A percentile compares a stretch with the other conserved stretches of the same genome.
Evolutionary conservation across 2,797 vertebrate genomes (phyloP).

Genomic region (Luscinia megarhynchos): DNA sequence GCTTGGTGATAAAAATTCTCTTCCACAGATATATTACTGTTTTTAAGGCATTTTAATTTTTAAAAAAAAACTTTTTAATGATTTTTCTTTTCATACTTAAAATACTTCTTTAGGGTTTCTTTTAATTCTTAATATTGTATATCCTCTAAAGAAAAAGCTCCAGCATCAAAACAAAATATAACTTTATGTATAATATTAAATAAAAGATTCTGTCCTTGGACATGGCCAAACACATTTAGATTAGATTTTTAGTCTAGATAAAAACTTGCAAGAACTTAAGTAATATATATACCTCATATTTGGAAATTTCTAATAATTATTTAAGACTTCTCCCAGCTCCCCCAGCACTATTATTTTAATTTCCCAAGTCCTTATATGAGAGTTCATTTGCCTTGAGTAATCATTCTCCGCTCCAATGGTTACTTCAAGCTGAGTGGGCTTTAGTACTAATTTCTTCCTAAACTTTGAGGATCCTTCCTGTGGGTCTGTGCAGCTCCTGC

Average conservation of each 20-base stretch:
- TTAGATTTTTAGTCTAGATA: not conserved
- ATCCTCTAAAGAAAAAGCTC: not conserved
- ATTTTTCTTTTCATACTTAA: not conserved
- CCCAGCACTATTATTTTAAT: constrained; percentile 15
- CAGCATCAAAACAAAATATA: not conserved
- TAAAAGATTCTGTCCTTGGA: not conserved
- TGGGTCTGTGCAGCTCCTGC: constrained; percentile 21
- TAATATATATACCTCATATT: not conserved
- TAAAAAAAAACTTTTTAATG: not conserved
- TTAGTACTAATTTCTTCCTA: constrained; percentile 56
- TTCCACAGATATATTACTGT: not conserved
- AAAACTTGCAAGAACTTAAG: not conserved
- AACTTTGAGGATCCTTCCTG: constrained; percentile 51
- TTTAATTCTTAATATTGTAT: not conserved
- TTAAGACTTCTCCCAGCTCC: not conserved
- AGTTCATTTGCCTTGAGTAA: constrained; percentile 45
- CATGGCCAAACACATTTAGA: fast-evolving
- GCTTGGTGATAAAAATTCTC: not conserved
- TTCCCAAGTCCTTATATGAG: not conserved
- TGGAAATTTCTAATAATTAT: not conserved
- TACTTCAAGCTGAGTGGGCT: constrained; percentile 49
- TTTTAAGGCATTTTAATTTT: not conserved
- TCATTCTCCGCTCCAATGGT: constrained; percentile 22
- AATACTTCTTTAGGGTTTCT: not conserved
- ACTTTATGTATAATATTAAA: not conserved